phyloP scores from a whole-genome alignment of 2,888 invertebrate species.

The Linyphia triangularis region DNA sequence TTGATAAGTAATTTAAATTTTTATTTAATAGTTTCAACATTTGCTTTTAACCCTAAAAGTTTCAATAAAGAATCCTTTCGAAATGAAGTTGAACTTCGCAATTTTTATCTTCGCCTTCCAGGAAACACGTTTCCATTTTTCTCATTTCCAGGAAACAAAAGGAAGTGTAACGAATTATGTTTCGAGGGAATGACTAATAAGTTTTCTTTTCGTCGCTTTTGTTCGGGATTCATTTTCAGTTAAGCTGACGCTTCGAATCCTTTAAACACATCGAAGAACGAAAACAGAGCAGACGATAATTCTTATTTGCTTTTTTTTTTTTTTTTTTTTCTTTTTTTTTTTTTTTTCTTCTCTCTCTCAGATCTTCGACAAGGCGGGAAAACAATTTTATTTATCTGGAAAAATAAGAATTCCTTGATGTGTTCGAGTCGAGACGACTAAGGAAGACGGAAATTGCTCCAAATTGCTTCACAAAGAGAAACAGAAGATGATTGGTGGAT shows the following conservation, averaged over 20 bases:
- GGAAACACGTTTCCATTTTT: conserved; percentile 25
- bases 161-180: conserved; percentile 13
- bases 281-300: conserved; percentile 2
- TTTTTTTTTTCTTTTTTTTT: too few relatives aligned
- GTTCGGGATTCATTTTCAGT: conserved; percentile 19
- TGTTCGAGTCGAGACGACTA: conserved; percentile 30
- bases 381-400: conserved; percentile 20
- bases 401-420: conserved; percentile 34
- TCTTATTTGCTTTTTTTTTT: too few relatives aligned
- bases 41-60: neutral
- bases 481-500: neutral
- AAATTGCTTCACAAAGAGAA: conserved; percentile 38
- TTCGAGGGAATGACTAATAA: conserved; percentile 28
- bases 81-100: neutral
- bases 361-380: neutral
- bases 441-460: conserved; percentile 27
- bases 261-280: neutral
- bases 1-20: neutral
- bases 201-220: conserved; percentile 12
- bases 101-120: neutral
- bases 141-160: conserved; percentile 5
- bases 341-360: too few relatives aligned
- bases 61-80: neutral
- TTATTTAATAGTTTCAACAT: conserved; percentile 28
- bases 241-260: conserved; percentile 7